Base-by-base conservation (phyloP, 1,140 invertebrate genomes). In the Saxidomus purpurata region DNA sequence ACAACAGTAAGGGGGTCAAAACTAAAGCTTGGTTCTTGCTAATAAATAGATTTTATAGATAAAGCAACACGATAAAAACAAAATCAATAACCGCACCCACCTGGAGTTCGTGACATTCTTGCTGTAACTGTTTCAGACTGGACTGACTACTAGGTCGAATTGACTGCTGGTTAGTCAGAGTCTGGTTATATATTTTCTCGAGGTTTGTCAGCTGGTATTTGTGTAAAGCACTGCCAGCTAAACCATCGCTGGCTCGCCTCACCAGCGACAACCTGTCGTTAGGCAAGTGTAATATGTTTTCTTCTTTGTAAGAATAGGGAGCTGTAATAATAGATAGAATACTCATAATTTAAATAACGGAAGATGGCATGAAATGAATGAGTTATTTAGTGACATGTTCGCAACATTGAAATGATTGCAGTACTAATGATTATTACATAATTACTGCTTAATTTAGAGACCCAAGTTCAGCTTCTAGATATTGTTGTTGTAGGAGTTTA, bases 191-290 rank as follows among this genome's bases (percentile, higher is more conserved):
- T 11, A 96, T 86, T 84, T 95, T 95, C 90, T 96, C 95, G 69
- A 96, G 92, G 90, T 96, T 94, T 71, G 93, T 90, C 96, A 97
- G 94, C 96, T 97, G 95, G 95, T 97, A 94, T 95, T 96, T 96
- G 80, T 96, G 91, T 95, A 96, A 91, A 93, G 96, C 92, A 38
- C 34, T 52, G n/a, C 55, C 74, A 90, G 96, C 91, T 94, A 97
- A 97, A 43, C 97, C 98, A 96, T 98, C 98, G 89, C 98, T 98
- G 40, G 98, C 98, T 91, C 98, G 96, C 61, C 98, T 97, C 19
- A 99, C 98, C 0, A 98, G 98, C 88, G 98, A 98, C 95, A 98
- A 99, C 81, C 98, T 97, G 96, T 98, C 98, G 52, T 97, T 97
- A 87, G 97, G 97, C 69, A 96, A 95, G 95, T 97, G 96, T 9